Base-by-base conservation (phyloP, 2,888 invertebrate genomes). In the Mythimna impura region DNA sequence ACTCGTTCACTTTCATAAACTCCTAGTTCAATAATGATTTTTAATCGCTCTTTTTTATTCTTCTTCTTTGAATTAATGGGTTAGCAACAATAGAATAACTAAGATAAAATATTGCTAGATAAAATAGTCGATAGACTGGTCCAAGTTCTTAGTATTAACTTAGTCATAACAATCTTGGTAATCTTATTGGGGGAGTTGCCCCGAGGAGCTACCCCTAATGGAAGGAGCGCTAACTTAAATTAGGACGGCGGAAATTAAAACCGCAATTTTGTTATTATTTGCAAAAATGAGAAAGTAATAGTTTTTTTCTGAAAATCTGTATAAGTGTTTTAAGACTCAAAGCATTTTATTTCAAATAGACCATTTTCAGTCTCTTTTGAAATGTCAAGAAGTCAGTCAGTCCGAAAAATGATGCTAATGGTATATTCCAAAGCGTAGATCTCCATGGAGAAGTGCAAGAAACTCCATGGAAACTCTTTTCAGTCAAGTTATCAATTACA, bases 161-260 rank as follows among this genome's bases (percentile, higher is more conserved):
- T 78, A 68, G 68, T 68, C 65, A 78, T 73, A 80, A 68, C 79
- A 72, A 72, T 78, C 73, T 68, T 36, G 50, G 66, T 71, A 79
- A 82, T 82, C 72, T 62, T 55, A 63, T 69, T 79, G 57, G 8
- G 6, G 14, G 40, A 69, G 66, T 65, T 62, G 20, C 68, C 80
- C 58, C 66, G 66, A 82, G 67, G 36, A 66, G 54, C 50, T 47
- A 58, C 10, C 30, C 54, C 36, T 68, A 82, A 78, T 82, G 62
- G 73, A 78, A 58, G 34, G 36, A 22, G 43, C 58, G 63, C 71
- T 71, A 68, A 66, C 64, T 55, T 82, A 66, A 67, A 78, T 79
- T 57, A 61, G n/a, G 20, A 36, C 14, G 25, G n/a, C 47, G 34
- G 65, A 65, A 72, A 82, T 72, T 47, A 72, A 82, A 66, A 65